phyloP scores from a whole-genome alignment of 2,888 invertebrate genomes.

The Eutolmus rufibarbis region DNA sequence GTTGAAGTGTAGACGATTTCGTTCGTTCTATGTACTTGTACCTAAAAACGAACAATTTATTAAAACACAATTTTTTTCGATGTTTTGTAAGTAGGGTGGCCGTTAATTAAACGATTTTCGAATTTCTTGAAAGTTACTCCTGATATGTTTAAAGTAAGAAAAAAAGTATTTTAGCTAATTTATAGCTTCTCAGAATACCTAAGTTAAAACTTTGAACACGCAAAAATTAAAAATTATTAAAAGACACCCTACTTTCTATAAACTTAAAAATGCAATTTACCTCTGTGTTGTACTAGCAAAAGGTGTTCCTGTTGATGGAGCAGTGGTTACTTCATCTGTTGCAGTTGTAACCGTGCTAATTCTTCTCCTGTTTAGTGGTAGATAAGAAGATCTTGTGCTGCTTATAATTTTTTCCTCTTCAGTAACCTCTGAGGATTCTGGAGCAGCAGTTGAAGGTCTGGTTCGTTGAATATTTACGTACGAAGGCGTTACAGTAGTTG shows the following conservation, averaged over 20 bases:
- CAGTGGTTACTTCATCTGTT: not conserved
- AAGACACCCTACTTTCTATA: conserved; percentile 43
- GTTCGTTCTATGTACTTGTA: conserved; percentile 59
- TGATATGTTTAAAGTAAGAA: not conserved
- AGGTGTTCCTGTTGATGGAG: not conserved
- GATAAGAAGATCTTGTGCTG: conserved; percentile 52
- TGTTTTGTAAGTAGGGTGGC: too few relatives aligned
- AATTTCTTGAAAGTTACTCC: not conserved
- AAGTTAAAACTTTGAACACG: too few relatives aligned
- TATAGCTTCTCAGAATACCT: too few relatives aligned
- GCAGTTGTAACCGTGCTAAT: not conserved
- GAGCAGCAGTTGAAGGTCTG: conserved; percentile 63
- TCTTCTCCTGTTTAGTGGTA: conserved; percentile 52
- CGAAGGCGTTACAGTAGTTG: conserved; percentile 64
- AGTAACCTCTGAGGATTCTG: conserved; percentile 47
- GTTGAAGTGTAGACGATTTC: conserved; percentile 52
- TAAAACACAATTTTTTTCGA: not conserved
- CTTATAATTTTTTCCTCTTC: conserved; percentile 30
- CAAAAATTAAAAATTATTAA: too few relatives aligned
- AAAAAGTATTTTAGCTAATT: too few relatives aligned
- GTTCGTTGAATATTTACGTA: conserved; percentile 78
- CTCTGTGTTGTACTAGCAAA: not conserved
- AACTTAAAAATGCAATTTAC: not conserved
- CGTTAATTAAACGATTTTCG: not conserved
- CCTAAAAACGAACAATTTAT: conserved; percentile 52